Evolutionary conservation across 35 echinoderm and acorn worm genomes (phyloP).

Genomic region (Heliocidaris tuberculata): DNA sequence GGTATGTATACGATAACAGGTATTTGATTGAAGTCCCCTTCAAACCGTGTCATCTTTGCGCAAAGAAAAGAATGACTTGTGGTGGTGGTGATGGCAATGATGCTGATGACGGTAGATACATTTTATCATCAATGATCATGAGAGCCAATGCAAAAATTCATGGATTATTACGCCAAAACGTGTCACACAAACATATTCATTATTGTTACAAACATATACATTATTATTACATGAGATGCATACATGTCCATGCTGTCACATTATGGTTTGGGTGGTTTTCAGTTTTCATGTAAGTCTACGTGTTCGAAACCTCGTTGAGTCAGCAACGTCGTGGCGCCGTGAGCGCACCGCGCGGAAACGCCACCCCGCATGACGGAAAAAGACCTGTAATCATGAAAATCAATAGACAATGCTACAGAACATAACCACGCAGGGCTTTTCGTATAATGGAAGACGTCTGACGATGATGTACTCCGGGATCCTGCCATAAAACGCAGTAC

Average conservation of each 20-base stretch:
- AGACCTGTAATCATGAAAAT: neutral
- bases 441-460: neutral
- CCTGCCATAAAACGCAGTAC: neutral
- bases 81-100: neutral
- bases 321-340: neutral
- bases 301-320: neutral
- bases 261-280: neutral
- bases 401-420: neutral
- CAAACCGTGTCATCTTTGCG: too few relatives aligned
- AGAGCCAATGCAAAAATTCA: neutral
- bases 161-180: neutral
- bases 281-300: neutral
- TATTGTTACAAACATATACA: neutral
- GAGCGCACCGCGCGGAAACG: too few relatives aligned
- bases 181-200: neutral
- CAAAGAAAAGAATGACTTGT: neutral
- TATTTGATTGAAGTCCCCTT: too few relatives aligned
- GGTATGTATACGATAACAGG: too few relatives aligned
- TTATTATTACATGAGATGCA: neutral
- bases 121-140: neutral
- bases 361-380: too few relatives aligned
- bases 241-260: too few relatives aligned
- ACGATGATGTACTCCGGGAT: neutral
- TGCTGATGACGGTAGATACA: neutral
- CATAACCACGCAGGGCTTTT: neutral